Evolutionary conservation across 64 coral and sea anemone species (phyloP), one percentile per base, ranked within the genome.

Genomic region (Stichodactyla helianthus): DNA sequence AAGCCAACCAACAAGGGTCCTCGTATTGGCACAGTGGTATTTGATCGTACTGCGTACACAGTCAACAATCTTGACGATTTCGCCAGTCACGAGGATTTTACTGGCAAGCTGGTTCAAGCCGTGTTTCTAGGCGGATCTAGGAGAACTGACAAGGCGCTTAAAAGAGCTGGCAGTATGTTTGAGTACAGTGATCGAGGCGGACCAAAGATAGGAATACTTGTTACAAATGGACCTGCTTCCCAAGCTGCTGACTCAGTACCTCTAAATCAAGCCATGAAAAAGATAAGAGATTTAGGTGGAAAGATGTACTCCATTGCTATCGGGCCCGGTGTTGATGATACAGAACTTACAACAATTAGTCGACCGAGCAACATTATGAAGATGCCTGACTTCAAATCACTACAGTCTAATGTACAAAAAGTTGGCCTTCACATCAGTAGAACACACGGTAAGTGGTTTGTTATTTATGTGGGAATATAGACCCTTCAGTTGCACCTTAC

Each of bases 221-320:
- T 94, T 62, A 61, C 70, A 13, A 67, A 84, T 59, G 83, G 84
- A 7, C 79, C 79, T 5, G 62, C 61, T 17, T 19, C 13, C 60
- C 27, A 35, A 58, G 85, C 77, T 16, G 61, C 76, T 6, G 88
- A 87, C 55, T 64, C 80, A 14, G 84, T 77, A 23, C 58, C 92
- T 11, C 44, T 94, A 13, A 50, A 54, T 55, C 22, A 59, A 77
- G 92, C 88, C 5, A 83, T 85, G 8, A 54, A 87, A 86, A 70
- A 28, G 55, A 81, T 94, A 53, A 64, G 84, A 76, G 85, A 64
- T 16, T 63, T 83, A 70, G 92, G 92, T 4, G 92, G 85, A 4
- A 81, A 90, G 44, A 79, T 82, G 59, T 90, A 94, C 60, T 54
- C 88, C 12, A 14, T 94, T 83, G 35, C 92, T 19, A 55, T 94